These are phyloP conservation scores for Melanogrammus aeglefinus DNA, from an alignment of 2,797 vertebrate genomes.

Conservation along the genomic window DNA sequence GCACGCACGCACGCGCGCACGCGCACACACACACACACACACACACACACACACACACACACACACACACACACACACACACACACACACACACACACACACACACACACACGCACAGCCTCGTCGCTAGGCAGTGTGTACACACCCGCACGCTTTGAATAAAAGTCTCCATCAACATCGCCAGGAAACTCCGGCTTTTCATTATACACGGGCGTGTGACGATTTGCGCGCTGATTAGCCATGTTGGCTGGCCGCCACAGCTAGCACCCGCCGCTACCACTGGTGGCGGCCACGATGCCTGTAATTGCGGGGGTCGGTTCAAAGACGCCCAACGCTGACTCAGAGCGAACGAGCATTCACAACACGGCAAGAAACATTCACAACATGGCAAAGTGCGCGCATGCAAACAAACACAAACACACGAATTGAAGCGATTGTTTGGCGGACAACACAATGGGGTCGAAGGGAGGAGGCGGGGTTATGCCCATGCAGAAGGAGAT, in stretches of 20 bases:
- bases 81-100: neutral
- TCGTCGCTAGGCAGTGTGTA: neutral
- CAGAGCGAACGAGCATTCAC: neutral
- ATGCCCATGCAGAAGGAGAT: neutral
- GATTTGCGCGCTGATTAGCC: neutral
- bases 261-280: neutral
- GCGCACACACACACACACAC: neutral
- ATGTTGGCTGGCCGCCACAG: neutral
- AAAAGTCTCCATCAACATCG: too few species aligned
- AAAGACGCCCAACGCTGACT: neutral
- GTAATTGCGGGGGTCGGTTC: neutral
- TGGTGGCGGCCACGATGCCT: neutral
- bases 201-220: too few species aligned
- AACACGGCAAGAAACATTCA: too few species aligned
- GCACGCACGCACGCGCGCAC: too few species aligned
- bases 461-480: neutral
- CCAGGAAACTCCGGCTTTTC: neutral
- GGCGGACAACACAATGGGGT: constrained; percentile 4
- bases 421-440: constrained; percentile 19
- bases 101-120: neutral
- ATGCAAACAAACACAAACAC: constrained; percentile 5
- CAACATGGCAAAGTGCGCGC: neutral
- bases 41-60: too few species aligned
- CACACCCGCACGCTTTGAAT: neutral
- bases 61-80: neutral